Evolutionary conservation across 2,113 vertebrate species (phyloP).

Genomic region (Tor tambroides): DNA sequence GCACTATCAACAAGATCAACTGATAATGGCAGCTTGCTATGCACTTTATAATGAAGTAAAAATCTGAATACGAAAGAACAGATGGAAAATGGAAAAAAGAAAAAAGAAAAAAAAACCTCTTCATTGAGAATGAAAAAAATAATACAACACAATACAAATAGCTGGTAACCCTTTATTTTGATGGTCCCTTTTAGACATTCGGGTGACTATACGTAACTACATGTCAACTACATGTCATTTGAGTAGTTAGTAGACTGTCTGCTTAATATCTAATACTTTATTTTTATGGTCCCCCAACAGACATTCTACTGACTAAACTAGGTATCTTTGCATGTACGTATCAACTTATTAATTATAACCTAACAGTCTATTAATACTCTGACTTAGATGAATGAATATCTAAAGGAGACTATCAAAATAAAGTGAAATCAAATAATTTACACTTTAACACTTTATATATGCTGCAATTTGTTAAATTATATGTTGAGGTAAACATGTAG

Average conservation of each 20-base stretch:
- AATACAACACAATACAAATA: not conserved
- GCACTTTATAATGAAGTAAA: not conserved
- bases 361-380: not conserved
- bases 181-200: not conserved
- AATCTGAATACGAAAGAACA: not conserved
- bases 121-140: not conserved
- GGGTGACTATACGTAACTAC: not conserved
- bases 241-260: not conserved
- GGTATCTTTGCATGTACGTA: not conserved
- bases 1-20: not conserved
- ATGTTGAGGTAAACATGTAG: not conserved
- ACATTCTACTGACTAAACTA: not conserved
- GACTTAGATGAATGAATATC: not conserved
- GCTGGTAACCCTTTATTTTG: not conserved
- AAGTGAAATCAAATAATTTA: no score
- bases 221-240: not conserved
- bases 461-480: not conserved
- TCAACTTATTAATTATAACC: not conserved
- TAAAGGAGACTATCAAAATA: not conserved
- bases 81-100: not conserved
- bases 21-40: not conserved
- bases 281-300: not conserved
- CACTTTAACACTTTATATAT: not conserved
- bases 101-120: not conserved
- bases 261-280: not conserved